Evolutionary conservation across 2,888 invertebrate genomes (phyloP).

Genomic region (Nemotelus nigrinus): DNA sequence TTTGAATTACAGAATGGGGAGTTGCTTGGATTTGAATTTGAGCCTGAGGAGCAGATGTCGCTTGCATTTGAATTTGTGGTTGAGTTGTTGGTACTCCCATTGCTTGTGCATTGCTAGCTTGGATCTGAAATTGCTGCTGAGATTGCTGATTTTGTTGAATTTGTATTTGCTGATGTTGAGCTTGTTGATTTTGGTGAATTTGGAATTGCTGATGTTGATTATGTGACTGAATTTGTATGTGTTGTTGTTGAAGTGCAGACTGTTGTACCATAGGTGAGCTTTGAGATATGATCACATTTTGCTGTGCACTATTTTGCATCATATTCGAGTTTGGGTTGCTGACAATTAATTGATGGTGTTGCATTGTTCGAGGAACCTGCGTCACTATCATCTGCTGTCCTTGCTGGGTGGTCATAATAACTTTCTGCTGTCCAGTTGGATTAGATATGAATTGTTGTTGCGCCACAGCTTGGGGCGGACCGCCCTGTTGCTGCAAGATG

Average conservation of each 20-base stretch:
- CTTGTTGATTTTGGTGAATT: slow-evolving; percentile 64
- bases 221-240: slow-evolving; percentile 29
- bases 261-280: slow-evolving; percentile 47
- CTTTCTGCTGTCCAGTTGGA: slow-evolving; percentile 65
- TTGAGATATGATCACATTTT: slow-evolving; percentile 49
- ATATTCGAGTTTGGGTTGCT: slow-evolving; percentile 54
- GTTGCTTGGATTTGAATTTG: slow-evolving; percentile 68
- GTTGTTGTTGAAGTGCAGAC: slow-evolving; percentile 52
- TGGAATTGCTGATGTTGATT: slow-evolving; percentile 53
- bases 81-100: slow-evolving; percentile 10
- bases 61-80: slow-evolving; percentile 29
- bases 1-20: slow-evolving; percentile 54
- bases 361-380: slow-evolving; percentile 64
- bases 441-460: slow-evolving; percentile 60
- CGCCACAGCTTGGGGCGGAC: slow-evolving; percentile 56
- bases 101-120: background rate
- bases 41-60: slow-evolving; percentile 65
- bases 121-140: slow-evolving; percentile 42
- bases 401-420: slow-evolving; percentile 72
- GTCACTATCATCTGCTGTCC: slow-evolving; percentile 75
- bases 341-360: slow-evolving; percentile 56
- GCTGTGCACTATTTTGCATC: slow-evolving; percentile 21
- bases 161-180: slow-evolving; percentile 24
- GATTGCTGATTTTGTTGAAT: slow-evolving; percentile 32
- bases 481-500: slow-evolving; percentile 69